A percentile compares a stretch with the other conserved stretches of the same genome.
Conservation (phyloP, 2,888 invertebrate genomes). For the Masnerella sp. region DNA sequence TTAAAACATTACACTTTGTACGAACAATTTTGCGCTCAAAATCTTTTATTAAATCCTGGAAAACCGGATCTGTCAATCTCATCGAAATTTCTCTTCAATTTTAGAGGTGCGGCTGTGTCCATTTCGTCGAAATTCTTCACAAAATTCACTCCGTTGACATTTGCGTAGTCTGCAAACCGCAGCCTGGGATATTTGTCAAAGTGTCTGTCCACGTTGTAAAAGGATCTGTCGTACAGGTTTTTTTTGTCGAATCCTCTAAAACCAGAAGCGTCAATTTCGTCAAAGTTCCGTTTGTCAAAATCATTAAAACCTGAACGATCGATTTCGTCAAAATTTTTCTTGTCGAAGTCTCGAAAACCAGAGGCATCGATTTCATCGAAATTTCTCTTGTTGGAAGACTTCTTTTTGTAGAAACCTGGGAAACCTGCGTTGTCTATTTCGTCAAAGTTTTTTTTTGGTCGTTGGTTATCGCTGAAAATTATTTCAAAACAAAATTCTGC, state of each 20-base stretch:
- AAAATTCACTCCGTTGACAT: conserved; percentile 1
- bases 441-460: conserved; percentile 72
- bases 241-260: conserved; percentile 75
- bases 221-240: not conserved
- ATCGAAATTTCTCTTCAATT: conserved; percentile 78
- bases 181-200: conserved; percentile 13
- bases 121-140: conserved; percentile 82
- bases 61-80: conserved; percentile 78
- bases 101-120: conserved; percentile 81
- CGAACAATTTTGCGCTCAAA: not conserved
- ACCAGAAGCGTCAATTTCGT: conserved; percentile 78
- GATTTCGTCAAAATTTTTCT: conserved; percentile 83
- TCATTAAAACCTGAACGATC: conserved; percentile 82
- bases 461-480: conserved; percentile 14
- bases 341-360: conserved; percentile 81
- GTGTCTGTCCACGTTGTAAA: conserved; percentile 1
- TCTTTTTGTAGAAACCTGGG: conserved; percentile 71
- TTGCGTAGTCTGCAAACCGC: not conserved
- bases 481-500: not conserved
- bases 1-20: no score
- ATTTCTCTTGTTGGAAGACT: conserved; percentile 79
- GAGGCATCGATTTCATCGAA: conserved; percentile 83
- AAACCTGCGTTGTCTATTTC: conserved; percentile 70
- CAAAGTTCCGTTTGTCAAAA: conserved; percentile 79
- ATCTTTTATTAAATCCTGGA: conserved; percentile 71